phyloP scores from a whole-genome alignment of 2,888 invertebrate genomes.

The Sarcophaga rosellei region DNA sequence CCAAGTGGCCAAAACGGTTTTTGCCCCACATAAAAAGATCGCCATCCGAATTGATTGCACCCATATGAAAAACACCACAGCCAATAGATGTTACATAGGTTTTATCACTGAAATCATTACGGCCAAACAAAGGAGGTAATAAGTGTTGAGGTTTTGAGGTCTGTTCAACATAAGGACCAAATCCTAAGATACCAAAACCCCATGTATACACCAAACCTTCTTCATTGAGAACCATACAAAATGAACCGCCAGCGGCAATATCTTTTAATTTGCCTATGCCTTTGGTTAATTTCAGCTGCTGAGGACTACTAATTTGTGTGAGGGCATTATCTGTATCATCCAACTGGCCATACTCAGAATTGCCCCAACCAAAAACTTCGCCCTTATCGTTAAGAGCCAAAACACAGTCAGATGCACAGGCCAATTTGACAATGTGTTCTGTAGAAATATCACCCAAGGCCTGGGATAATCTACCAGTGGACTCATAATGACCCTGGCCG shows the following conservation, averaged over 20 bases:
- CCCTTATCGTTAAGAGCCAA: conserved; percentile 94
- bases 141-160: conserved; percentile 87
- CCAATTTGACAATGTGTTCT: conserved; percentile 90
- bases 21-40: conserved; percentile 96
- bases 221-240: conserved; percentile 92
- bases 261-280: conserved; percentile 89
- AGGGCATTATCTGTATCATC: conserved; percentile 74
- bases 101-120: conserved; percentile 90
- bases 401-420: conserved; percentile 92
- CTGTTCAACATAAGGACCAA: conserved; percentile 90
- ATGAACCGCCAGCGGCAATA: conserved; percentile 92
- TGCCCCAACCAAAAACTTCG: conserved; percentile 98
- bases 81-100: conserved; percentile 85
- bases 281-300: conserved; percentile 84
- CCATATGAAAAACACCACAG: conserved; percentile 89
- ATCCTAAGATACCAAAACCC: conserved; percentile 96
- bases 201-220: conserved; percentile 93
- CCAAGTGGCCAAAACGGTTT: conserved; percentile 92
- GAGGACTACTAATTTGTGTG: conserved; percentile 88
- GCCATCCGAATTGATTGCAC: conserved; percentile 91
- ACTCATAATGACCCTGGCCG: conserved; percentile 87
- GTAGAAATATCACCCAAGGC: conserved; percentile 91
- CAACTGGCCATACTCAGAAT: conserved; percentile 95
- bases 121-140: conserved; percentile 91
- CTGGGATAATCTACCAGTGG: conserved; percentile 83